Conservation (phyloP, 1,140 invertebrate genomes). For the Teleopsis dalmanni region DNA sequence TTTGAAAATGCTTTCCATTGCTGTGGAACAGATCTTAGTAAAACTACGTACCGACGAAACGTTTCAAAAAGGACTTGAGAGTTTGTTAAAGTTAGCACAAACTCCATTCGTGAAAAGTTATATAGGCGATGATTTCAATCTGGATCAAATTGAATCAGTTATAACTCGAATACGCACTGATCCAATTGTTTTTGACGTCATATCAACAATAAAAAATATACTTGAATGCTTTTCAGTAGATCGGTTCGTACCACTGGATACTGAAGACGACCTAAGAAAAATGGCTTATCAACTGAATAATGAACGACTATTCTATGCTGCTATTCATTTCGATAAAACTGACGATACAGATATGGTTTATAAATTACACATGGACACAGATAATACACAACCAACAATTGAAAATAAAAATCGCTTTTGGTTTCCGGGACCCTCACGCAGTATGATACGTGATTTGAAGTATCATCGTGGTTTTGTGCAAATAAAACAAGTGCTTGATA, state of each 20-base stretch:
- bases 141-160: conserved; percentile 26
- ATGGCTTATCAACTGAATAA: conserved; percentile 49
- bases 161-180: conserved; percentile 29
- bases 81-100: conserved; percentile 31
- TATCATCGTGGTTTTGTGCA: conserved; percentile 62
- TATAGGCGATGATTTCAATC: conserved; percentile 31
- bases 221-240: conserved; percentile 55
- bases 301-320: conserved; percentile 33
- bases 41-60: conserved; percentile 28
- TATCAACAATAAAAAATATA: conserved; percentile 45
- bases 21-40: conserved; percentile 20
- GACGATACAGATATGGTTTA: conserved; percentile 43
- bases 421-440: conserved; percentile 56
- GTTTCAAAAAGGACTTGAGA: conserved; percentile 33
- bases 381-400: conserved; percentile 56
- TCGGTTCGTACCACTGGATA: conserved; percentile 48
- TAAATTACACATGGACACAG: conserved; percentile 61
- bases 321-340: conserved; percentile 32
- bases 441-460: conserved; percentile 56
- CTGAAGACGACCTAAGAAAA: conserved; percentile 47
- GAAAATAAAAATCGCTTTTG: conserved; percentile 55
- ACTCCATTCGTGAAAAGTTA: conserved; percentile 35
- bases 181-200: conserved; percentile 26
- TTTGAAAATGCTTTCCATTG: conserved; percentile 30
- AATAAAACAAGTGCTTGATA: conserved; percentile 57